phyloP scores from a whole-genome alignment of 1,140 invertebrate species.

The Aphis gossypii region DNA sequence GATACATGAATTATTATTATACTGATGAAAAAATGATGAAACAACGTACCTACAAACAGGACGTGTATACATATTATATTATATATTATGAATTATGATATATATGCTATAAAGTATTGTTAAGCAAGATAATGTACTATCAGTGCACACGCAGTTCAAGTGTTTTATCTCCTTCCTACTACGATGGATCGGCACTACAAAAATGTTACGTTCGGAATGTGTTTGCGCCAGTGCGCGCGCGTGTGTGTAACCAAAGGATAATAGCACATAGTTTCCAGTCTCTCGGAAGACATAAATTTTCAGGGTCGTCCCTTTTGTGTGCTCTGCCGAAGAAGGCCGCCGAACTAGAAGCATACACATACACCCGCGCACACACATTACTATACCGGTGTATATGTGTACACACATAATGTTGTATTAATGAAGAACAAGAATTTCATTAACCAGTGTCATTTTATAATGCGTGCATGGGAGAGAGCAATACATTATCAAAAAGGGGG shows the following conservation, averaged over 20 bases:
- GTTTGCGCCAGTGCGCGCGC: background rate
- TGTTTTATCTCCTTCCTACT: conserved; percentile 25
- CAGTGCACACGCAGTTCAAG: background rate
- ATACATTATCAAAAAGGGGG: conserved; percentile 57
- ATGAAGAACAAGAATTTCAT: conserved; percentile 58
- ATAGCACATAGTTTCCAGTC: conserved; percentile 56
- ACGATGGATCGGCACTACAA: conserved; percentile 40
- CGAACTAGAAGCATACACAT: background rate
- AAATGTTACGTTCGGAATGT: conserved; percentile 52
- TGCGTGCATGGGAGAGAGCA: conserved; percentile 10
- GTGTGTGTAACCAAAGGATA: conserved; percentile 51
- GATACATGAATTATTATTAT: background rate
- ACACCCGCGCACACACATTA: background rate
- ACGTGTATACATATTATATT: background rate
- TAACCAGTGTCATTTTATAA: conserved; percentile 58
- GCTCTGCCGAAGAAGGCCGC: conserved; percentile 34
- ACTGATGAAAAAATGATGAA: background rate
- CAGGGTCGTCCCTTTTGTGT: conserved; percentile 56
- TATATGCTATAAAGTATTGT: background rate
- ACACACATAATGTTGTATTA: conserved; percentile 55
- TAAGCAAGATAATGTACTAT: conserved; percentile 21
- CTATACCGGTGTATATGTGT: background rate
- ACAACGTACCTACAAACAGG: background rate
- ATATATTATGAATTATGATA: background rate
- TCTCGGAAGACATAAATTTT: conserved; percentile 58